Evolutionary conservation across 2,113 vertebrate genomes (phyloP).

Genomic region (Protobothrops mucrosquamatus): DNA sequence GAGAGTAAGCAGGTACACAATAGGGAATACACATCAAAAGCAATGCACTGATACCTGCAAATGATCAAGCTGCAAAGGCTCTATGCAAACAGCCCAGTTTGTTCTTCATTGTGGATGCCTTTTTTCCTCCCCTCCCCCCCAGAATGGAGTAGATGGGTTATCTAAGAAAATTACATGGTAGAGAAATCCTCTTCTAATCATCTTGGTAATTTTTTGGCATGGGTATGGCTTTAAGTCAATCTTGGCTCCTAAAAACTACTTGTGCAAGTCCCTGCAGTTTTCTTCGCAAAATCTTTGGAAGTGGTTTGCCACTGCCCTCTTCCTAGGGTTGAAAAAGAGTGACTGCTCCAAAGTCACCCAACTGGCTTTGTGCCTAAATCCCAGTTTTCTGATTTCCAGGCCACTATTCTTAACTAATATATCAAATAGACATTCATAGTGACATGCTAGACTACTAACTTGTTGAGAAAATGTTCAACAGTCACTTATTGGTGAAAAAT

Average conservation of each 20-base stretch:
- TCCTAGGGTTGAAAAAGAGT: background rate
- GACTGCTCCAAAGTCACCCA: background rate
- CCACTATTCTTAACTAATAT: background rate
- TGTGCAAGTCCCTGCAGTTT: background rate
- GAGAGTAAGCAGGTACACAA: background rate
- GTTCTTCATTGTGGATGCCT: background rate
- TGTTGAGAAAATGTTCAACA: background rate
- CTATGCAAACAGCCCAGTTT: background rate
- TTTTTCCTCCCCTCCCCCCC: background rate
- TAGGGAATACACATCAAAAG: background rate
- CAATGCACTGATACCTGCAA: background rate
- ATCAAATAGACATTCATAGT: background rate
- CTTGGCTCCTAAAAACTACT: background rate
- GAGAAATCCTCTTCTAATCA: background rate
- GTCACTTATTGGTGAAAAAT: background rate
- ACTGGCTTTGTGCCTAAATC: background rate
- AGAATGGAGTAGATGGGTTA: background rate
- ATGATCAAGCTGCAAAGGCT: background rate
- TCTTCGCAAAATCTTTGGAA: background rate
- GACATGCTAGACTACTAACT: background rate
- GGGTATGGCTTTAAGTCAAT: background rate
- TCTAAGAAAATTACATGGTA: background rate
- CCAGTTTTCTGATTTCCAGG: background rate
- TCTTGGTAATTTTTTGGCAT: background rate
- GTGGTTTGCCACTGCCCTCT: background rate